Evolutionary conservation across 2,797 vertebrate genomes (phyloP).

Genomic region (Chromobotia macracanthus): DNA sequence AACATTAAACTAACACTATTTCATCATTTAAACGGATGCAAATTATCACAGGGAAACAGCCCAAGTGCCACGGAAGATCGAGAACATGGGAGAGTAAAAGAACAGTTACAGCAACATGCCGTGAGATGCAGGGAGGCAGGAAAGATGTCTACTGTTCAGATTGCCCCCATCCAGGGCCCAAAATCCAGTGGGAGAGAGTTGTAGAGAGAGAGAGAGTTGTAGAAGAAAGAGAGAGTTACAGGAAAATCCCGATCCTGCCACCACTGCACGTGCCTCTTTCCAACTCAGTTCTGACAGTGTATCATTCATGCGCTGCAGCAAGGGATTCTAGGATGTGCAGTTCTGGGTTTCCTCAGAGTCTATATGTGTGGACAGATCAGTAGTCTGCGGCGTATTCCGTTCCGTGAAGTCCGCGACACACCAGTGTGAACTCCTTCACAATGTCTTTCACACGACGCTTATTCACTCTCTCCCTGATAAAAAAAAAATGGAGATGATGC

Average conservation of each 20-base stretch:
- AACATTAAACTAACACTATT: slow-evolving; percentile 70
- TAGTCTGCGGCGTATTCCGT: slow-evolving; percentile 98
- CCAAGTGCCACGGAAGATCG: slow-evolving; percentile 77
- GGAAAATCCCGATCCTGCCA: slow-evolving; percentile 11
- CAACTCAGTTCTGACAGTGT: not conserved
- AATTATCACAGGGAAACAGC: slow-evolving; percentile 70
- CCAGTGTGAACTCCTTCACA: slow-evolving; percentile 96
- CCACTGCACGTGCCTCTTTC: not conserved
- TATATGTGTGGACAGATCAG: slow-evolving; percentile 73
- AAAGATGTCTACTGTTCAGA: slow-evolving; percentile 13
- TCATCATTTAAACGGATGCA: slow-evolving; percentile 72
- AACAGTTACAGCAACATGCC: slow-evolving; percentile 58
- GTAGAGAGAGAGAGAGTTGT: slow-evolving; percentile 16
- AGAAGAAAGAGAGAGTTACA: slow-evolving; percentile 25
- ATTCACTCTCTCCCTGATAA: slow-evolving; percentile 96
- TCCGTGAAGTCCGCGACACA: slow-evolving; percentile 97
- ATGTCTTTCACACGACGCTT: slow-evolving; percentile 96
- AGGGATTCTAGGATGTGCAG: slow-evolving; percentile 50
- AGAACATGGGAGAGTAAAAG: slow-evolving; percentile 35
- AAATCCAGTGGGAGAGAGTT: slow-evolving; percentile 20
- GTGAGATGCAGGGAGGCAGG: slow-evolving; percentile 38
- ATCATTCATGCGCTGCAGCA: slow-evolving; percentile 46
- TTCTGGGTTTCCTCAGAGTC: slow-evolving; percentile 65
- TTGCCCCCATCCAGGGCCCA: not conserved
- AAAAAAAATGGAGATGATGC: too few relatives aligned